Evolutionary conservation across 30 jellyfish, hydroid and myxozoan species (phyloP), one percentile per base, ranked within the genome.

Genomic region (Hydractinia echinata): DNA sequence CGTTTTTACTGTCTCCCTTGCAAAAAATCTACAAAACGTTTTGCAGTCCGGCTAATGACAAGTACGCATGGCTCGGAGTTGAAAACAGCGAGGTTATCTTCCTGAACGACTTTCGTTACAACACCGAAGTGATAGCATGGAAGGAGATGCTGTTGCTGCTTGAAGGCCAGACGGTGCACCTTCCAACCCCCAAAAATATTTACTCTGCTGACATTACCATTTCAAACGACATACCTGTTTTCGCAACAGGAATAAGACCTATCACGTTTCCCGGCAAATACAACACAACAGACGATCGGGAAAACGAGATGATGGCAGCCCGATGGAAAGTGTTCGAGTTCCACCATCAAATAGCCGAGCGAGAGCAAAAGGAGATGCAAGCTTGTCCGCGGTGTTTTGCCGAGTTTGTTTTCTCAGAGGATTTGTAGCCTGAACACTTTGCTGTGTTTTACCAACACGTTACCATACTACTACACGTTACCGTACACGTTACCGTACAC

Each of bases 181-280:
- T 84, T 61, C 92, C 88, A 1, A 44, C 92, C 1, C 92, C 92
- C 0, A 76, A 76, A 61, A 74, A 76, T n/a, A 87, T 73, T 5
- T 76, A 51, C 61, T 0, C 87, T 30, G 21, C 61, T 3, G 93
- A 84, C 55, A 55, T 84, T 11, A 73, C 83, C 83, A 54, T 83
- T 1, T 4, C 2, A 6, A 60, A 53, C 9, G 93, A 84, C 66
- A 53, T 66, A 5, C 93, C 93, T 0, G 67, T 84, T 10, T 67
- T 84, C 19, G 93, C 88, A 4, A 84, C 87, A 0, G 76, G 87
- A n/a, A n/a, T n/a, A n/a, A n/a, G n/a, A n/a, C n/a, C n/a, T n/a
- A n/a, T n/a, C n/a, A n/a, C n/a, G n/a, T n/a, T n/a, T n/a, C n/a
- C n/a, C n/a, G n/a, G n/a, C n/a, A n/a, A n/a, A n/a, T n/a, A n/a